Evolutionary conservation across 2,888 invertebrate genomes (phyloP).

Genomic region (Limnephilus lunatus): DNA sequence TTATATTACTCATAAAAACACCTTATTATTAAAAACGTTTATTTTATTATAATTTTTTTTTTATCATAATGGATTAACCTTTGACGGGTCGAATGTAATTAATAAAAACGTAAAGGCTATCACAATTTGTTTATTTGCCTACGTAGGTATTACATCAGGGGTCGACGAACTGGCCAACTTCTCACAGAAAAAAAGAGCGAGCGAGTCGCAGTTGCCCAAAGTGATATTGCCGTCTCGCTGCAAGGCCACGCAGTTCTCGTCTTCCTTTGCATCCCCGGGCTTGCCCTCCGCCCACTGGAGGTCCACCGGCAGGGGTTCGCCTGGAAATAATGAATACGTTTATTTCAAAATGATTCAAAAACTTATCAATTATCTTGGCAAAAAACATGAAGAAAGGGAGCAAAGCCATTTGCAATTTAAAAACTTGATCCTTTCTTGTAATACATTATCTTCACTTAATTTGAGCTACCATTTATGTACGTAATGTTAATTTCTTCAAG

Average conservation of each 20-base stretch:
- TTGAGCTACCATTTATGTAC: no score
- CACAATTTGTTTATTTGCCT: background rate
- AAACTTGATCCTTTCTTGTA: no score
- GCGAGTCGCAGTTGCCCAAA: conserved; percentile 46
- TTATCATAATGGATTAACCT: no score
- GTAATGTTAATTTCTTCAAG: no score
- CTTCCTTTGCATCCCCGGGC: conserved; percentile 50
- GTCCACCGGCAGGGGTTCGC: conserved; percentile 54
- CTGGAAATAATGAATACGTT: conserved; percentile 37
- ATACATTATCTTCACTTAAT: no score
- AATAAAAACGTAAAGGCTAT: background rate
- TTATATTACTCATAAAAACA: no score
- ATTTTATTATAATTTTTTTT: no score
- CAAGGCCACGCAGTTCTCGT: conserved; percentile 60
- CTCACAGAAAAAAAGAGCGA: conserved; percentile 61
- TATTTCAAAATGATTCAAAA: no score
- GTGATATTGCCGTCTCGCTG: conserved; percentile 53
- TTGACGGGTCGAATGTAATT: background rate
- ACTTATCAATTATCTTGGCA: no score
- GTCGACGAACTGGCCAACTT: background rate
- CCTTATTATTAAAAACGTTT: no score
- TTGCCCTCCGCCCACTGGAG: conserved; percentile 54
- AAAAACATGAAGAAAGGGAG: no score
- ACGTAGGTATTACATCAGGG: background rate
- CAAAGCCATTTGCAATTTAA: no score